Evolutionary conservation across 2,888 invertebrate genomes (phyloP), one percentile per base, ranked within the genome.

Genomic region (Hydroisotoma schaefferi): DNA sequence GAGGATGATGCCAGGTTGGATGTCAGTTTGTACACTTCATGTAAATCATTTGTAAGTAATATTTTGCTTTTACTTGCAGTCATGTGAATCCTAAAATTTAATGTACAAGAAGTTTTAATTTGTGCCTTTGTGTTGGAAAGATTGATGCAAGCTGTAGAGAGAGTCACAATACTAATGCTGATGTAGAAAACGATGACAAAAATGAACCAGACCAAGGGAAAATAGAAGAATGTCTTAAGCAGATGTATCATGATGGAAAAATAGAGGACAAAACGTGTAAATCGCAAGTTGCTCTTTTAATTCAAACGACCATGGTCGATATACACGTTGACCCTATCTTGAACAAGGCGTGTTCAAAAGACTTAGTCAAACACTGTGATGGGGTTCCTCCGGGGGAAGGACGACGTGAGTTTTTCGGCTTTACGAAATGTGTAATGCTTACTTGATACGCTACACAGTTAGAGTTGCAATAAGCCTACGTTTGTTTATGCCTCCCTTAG

Each of bases 291-390:
- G 91, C 91, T 0, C 86, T 87, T 72, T 82, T 94, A 63, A 90
- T 97, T 68, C 89, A 91, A 74, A 86, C 88, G 0, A 77, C 78
- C 2, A 87, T 89, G 75, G 90, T 93, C 0, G 98, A 99, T 77
- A 93, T 99, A 65, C 90, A 97, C 71, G 90, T 92, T 1, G 98
- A 99, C 80, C 95, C 95, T 0, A 78, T 93, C 49, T 79, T 99
- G 60, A 90, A 94, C 76, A 82, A 87, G 66, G 89, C 92, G 0
- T 99, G 98, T 76, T 85, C 88, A 8, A 79, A 87, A 22, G 97
- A 98, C 78, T 81, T 91, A 63, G 78, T 68, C 28, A 52, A 58
- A 57, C 88, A 85, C 75, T 92, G 92, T 75, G 84, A 84, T 68
- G 84, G 86, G 74, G 80, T 94, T 25, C 84, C 86, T 51, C 87